phyloP scores from a whole-genome alignment of 2,888 invertebrate species.

The Rapana venosa region DNA sequence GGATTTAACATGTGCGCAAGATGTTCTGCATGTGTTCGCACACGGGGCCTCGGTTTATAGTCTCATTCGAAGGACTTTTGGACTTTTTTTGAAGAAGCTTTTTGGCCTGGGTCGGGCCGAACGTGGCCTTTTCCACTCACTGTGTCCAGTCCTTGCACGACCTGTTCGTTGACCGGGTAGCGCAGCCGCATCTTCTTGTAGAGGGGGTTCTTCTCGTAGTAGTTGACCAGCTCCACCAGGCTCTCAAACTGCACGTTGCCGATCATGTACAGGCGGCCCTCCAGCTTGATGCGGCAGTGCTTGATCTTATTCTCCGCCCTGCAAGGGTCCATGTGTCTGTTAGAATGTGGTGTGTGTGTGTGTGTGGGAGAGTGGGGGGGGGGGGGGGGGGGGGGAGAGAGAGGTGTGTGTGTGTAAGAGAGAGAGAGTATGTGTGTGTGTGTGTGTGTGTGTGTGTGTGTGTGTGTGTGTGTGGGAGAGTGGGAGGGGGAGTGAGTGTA shows the following conservation, averaged over 20 bases:
- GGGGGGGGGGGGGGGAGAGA: background rate
- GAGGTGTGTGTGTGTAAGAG: background rate
- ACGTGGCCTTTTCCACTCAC: constrained; percentile 51
- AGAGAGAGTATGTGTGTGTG: background rate
- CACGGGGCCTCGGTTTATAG: too few relatives aligned
- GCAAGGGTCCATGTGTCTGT: constrained; percentile 57
- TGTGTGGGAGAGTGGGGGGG: background rate
- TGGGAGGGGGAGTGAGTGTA: too few relatives aligned
- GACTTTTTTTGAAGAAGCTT: too few relatives aligned
- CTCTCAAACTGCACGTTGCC: constrained; percentile 96
- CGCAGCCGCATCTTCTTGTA: constrained; percentile 93
- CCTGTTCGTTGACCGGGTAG: constrained; percentile 79
- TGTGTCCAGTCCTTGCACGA: constrained; percentile 70
- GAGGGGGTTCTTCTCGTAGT: constrained; percentile 93
- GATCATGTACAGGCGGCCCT: constrained; percentile 93
- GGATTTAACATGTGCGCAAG: too few relatives aligned
- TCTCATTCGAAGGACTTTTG: too few relatives aligned
- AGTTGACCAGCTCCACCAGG: constrained; percentile 93
- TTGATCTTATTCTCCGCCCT: constrained; percentile 96
- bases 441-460: background rate
- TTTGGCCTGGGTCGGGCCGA: too few relatives aligned
- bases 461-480: background rate
- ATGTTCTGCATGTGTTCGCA: too few relatives aligned
- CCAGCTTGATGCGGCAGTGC: constrained; percentile 95
- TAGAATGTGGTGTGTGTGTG: background rate